phyloP scores from a whole-genome alignment of 2,797 vertebrate genomes.

The Lepus townsendii region DNA sequence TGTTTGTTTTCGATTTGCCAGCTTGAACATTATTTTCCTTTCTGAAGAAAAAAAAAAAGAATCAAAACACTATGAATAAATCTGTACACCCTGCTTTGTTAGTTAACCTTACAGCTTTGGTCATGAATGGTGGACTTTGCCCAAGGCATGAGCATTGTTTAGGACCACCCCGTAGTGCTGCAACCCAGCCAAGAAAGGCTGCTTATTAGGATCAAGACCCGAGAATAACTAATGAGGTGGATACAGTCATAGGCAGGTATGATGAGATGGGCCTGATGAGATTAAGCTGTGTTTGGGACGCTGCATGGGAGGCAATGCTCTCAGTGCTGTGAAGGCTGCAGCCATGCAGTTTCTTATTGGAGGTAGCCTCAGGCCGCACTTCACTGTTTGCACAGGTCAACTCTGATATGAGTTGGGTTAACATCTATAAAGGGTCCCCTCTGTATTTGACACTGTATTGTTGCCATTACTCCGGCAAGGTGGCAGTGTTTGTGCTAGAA shows the following conservation, averaged over 20 bases:
- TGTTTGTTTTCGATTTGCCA: conserved; percentile 79
- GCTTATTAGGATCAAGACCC: not conserved
- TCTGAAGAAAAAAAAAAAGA: conserved; percentile 8
- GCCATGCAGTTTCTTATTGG: not conserved
- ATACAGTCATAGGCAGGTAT: not conserved
- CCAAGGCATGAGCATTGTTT: conserved; percentile 30
- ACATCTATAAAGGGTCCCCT: not conserved
- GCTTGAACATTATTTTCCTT: conserved; percentile 77
- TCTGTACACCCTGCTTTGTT: not conserved
- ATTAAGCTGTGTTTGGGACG: not conserved
- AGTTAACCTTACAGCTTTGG: conserved; percentile 31
- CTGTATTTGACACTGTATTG: not conserved
- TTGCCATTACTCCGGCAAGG: not conserved
- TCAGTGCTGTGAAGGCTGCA: not conserved
- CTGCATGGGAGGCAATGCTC: not conserved
- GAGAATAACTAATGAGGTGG: not conserved
- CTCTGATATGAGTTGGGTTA: not conserved
- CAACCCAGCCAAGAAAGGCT: conserved; percentile 15
- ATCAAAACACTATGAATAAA: conserved; percentile 63
- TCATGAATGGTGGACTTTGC: conserved; percentile 55
- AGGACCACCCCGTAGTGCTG: not conserved
- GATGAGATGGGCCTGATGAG: not conserved
- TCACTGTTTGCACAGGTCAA: not conserved
- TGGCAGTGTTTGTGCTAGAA: not conserved
- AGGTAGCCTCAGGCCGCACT: not conserved